phyloP scores from a whole-genome alignment of 2,797 vertebrate species.

The Aphelocoma californica region DNA sequence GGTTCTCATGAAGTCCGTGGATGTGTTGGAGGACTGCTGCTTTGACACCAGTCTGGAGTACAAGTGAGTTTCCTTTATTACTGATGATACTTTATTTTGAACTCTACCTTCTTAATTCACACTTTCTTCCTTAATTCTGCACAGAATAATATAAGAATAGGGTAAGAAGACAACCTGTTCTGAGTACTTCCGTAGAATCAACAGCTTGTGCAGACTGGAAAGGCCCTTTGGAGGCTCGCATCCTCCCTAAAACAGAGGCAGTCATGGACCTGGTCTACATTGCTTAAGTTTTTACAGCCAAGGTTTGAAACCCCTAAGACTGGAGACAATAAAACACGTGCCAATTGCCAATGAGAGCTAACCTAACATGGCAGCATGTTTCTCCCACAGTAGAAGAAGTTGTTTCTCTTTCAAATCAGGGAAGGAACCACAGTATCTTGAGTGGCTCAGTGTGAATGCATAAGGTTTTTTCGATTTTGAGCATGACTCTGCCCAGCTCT shows the following conservation, averaged over 20 bases:
- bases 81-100: background rate
- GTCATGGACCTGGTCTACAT: background rate
- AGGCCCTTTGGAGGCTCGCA: background rate
- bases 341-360: background rate
- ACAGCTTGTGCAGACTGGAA: background rate
- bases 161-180: background rate
- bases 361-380: background rate
- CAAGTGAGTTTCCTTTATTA: slow-evolving; percentile 80
- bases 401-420: background rate
- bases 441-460: background rate
- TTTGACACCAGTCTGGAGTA: slow-evolving; percentile 88
- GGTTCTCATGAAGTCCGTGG: slow-evolving; percentile 80
- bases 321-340: background rate
- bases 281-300: background rate
- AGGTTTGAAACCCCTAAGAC: background rate
- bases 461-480: background rate
- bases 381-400: background rate
- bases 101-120: background rate
- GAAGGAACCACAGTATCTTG: background rate
- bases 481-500: background rate
- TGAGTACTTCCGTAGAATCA: background rate
- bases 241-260: background rate
- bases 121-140: background rate
- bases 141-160: background rate
- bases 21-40: slow-evolving; percentile 84